phyloP scores from a whole-genome alignment of 2,113 vertebrate species.

The Podarcis raffonei region DNA sequence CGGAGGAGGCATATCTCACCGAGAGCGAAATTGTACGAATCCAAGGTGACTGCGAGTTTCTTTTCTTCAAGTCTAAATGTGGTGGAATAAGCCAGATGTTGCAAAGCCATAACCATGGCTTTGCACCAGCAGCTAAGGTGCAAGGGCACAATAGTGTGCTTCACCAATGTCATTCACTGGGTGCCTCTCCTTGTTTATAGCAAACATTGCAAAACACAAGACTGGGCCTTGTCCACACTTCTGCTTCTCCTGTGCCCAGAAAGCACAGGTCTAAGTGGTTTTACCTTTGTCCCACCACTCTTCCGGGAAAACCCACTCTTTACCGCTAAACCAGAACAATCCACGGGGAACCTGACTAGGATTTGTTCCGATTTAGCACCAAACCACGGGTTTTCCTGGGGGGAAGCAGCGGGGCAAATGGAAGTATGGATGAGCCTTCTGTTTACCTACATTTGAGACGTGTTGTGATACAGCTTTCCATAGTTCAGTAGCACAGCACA shows the following conservation, averaged over 20 bases:
- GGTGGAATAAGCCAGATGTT: background rate
- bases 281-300: no score
- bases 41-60: slow-evolving; percentile 73
- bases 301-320: no score
- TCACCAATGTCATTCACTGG: background rate
- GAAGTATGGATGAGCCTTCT: background rate
- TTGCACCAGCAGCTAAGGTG: background rate
- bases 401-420: no score
- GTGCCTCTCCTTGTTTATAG: background rate
- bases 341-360: no score
- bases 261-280: no score
- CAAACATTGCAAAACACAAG: background rate
- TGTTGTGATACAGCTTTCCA: background rate
- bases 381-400: no score
- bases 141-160: background rate
- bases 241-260: no score
- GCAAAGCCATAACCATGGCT: background rate
- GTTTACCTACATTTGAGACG: background rate
- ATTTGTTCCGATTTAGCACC: no score
- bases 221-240: no score
- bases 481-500: background rate
- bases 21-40: slow-evolving; percentile 85
- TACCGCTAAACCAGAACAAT: no score
- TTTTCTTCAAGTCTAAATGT: background rate
- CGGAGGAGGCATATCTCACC: slow-evolving; percentile 84